These are phyloP conservation scores for Sebastes minor DNA, from an alignment of 2,797 vertebrate species.

Conservation along the genomic window DNA sequence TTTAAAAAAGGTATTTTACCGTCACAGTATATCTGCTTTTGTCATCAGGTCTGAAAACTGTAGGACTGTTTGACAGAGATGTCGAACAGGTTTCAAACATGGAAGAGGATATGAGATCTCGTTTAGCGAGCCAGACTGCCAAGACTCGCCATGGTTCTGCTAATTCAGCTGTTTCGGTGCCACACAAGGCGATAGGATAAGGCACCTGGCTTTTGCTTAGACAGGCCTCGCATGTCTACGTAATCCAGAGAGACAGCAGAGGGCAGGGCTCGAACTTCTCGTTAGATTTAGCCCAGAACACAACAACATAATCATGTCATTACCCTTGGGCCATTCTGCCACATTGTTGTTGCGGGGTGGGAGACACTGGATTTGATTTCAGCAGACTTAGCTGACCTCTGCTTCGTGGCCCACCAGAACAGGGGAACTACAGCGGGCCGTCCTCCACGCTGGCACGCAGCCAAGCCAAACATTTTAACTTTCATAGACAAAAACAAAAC, in stretches of 20 bases:
- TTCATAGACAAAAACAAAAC: constrained; percentile 75
- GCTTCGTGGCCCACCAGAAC: constrained; percentile 57
- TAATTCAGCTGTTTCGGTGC: constrained; percentile 64
- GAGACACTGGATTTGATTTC: constrained; percentile 72
- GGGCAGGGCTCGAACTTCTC: constrained; percentile 51
- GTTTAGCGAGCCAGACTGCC: constrained; percentile 39
- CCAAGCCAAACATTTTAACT: constrained; percentile 77
- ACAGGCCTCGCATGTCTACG: constrained; percentile 56
- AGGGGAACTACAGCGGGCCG: constrained; percentile 60
- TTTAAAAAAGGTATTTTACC: constrained; percentile 21
- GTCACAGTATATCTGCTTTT: constrained; percentile 58
- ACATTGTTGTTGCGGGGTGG: constrained; percentile 69
- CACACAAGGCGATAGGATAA: constrained; percentile 63
- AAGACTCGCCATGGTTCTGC: constrained; percentile 48
- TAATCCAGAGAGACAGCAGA: constrained; percentile 62
- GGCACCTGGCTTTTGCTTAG: constrained; percentile 69
- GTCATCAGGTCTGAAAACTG: constrained; percentile 52
- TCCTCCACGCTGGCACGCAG: constrained; percentile 62
- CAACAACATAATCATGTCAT: constrained; percentile 70
- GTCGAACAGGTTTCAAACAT: constrained; percentile 62
- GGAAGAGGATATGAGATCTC: constrained; percentile 61
- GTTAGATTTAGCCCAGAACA: constrained; percentile 66
- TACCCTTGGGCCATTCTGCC: constrained; percentile 59
- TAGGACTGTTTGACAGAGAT: constrained; percentile 61
- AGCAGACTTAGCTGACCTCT: constrained; percentile 72